Percentiles rank a stretch among this genome's conserved stretches.
These are phyloP conservation scores for Sylvilagus floridanus DNA, from an alignment of 2,797 vertebrate species.

Conservation along the genomic window DNA sequence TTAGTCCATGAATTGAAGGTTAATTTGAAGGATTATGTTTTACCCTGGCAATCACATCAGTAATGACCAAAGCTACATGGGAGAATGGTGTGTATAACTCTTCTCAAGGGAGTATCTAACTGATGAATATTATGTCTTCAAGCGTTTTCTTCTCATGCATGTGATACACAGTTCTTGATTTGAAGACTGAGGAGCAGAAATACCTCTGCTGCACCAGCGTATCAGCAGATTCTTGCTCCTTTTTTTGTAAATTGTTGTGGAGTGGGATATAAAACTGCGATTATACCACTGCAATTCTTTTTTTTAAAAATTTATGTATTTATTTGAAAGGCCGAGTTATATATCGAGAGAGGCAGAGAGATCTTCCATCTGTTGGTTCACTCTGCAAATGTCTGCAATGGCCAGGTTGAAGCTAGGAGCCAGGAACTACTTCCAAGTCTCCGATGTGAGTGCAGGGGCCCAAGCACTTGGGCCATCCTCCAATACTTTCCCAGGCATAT, in stretches of 20 bases:
- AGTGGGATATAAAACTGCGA: neutral
- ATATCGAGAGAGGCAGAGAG: no score
- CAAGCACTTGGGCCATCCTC: no score
- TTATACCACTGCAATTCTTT: neutral
- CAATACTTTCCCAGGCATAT: no score
- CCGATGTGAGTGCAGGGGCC: no score
- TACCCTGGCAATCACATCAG: neutral
- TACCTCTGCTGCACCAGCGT: neutral
- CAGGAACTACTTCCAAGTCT: no score
- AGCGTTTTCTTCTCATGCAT: neutral
- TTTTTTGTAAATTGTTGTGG: neutral
- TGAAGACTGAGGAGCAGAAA: neutral
- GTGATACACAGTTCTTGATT: neutral
- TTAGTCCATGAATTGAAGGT: neutral
- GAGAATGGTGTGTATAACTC: neutral
- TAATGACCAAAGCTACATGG: neutral
- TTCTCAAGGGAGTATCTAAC: neutral
- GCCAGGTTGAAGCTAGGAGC: no score
- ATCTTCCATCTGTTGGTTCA: no score
- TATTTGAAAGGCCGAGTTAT: no score
- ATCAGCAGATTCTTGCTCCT: neutral
- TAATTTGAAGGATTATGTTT: neutral
- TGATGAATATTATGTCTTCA: neutral
- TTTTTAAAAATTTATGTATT: no score
- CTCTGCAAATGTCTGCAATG: no score